Evolutionary conservation across 2,888 invertebrate genomes (phyloP).

Genomic region (Antheraea yamamai): DNA sequence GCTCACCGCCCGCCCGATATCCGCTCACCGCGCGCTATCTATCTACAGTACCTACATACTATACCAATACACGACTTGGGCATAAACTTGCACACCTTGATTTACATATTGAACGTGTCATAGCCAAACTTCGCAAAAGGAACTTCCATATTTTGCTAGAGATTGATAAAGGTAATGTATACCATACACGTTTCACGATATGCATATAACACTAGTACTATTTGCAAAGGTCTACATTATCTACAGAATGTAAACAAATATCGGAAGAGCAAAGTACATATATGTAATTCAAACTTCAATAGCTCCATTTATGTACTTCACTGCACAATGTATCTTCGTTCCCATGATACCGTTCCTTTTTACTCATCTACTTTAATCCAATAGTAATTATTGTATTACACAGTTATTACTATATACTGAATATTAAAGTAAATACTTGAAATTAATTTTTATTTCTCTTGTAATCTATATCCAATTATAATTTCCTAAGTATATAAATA

Average conservation of each 20-base stretch:
- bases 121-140: slow-evolving; percentile 28
- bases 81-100: slow-evolving; percentile 68
- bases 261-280: not conserved
- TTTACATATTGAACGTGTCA: slow-evolving; percentile 60
- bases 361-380: no score
- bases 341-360: no score
- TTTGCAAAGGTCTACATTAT: not conserved
- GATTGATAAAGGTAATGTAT: not conserved
- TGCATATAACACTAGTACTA: not conserved
- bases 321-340: no score
- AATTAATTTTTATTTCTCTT: not conserved
- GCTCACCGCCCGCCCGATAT: slow-evolving; percentile 72
- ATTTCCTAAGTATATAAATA: not conserved
- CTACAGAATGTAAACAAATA: not conserved
- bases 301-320: not conserved
- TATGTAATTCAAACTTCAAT: not conserved
- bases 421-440: not conserved
- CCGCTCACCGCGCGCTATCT: slow-evolving; percentile 70
- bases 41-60: slow-evolving; percentile 52
- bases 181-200: not conserved
- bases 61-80: slow-evolving; percentile 50
- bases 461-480: not conserved
- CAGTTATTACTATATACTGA: not conserved
- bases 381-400: no score
- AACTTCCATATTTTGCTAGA: slow-evolving; percentile 1